phyloP scores from a whole-genome alignment of 1,140 invertebrate species.

The Papilio xuthus region DNA sequence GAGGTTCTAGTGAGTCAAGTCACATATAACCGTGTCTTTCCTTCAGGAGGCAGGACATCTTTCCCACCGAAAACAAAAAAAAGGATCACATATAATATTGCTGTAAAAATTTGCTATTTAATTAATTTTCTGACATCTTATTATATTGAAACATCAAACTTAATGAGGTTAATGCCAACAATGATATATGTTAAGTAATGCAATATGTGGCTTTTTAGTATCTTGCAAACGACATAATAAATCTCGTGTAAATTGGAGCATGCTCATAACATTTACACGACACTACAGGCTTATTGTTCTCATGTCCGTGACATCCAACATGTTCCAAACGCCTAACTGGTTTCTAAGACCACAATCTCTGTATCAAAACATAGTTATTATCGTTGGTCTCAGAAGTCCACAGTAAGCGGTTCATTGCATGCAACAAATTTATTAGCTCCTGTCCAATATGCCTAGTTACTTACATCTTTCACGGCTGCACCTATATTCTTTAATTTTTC shows the following conservation, averaged over 20 bases:
- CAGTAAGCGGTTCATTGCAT: not conserved
- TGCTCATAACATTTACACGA: conserved; percentile 27
- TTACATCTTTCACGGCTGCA: not conserved
- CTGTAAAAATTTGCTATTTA: too few relatives aligned
- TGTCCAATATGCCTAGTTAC: not conserved
- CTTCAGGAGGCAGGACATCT: too few relatives aligned
- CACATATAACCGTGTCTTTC: too few relatives aligned
- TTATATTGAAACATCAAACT: not conserved
- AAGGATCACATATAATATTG: too few relatives aligned
- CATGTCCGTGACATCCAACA: conserved; percentile 23
- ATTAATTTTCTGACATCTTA: too few relatives aligned
- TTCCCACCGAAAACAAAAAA: too few relatives aligned
- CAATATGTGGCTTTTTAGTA: not conserved
- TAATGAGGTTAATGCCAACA: not conserved
- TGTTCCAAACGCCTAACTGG: conserved; percentile 21
- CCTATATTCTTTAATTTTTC: not conserved
- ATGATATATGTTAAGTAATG: not conserved
- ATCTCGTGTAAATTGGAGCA: conserved; percentile 9
- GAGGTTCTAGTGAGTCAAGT: too few relatives aligned
- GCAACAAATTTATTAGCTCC: conserved; percentile 8
- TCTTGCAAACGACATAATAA: not conserved
- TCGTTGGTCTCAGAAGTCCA: too few relatives aligned
- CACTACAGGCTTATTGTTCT: conserved; percentile 9
- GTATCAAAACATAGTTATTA: too few relatives aligned
- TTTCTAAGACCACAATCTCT: too few relatives aligned